Percentiles rank a stretch among this genome's conserved stretches.
These are phyloP conservation scores for Leguminivora glycinivorella DNA, from an alignment of 1,140 invertebrate genomes.

Conservation along the genomic window DNA sequence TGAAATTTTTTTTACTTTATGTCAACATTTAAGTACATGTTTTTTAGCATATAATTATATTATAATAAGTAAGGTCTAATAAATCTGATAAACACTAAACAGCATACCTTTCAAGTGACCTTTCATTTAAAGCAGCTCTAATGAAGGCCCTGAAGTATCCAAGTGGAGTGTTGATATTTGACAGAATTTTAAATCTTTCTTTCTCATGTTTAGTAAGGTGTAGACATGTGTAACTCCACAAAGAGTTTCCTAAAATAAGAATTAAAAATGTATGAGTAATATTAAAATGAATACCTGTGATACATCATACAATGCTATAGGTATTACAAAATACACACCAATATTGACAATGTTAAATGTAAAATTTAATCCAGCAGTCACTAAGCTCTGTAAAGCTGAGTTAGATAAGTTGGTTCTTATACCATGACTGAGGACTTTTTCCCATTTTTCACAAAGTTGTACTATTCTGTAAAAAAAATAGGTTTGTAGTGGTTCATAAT, in stretches of 20 bases:
- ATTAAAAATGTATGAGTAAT: slow-evolving; percentile 39
- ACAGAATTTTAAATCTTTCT: slow-evolving; percentile 89
- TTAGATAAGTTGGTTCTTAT: slow-evolving; percentile 78
- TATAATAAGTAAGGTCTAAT: no score
- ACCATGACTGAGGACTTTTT: slow-evolving; percentile 86
- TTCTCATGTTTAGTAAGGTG: slow-evolving; percentile 92
- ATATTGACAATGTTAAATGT: slow-evolving; percentile 75
- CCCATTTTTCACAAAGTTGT: slow-evolving; percentile 83
- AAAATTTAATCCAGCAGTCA: slow-evolving; percentile 75
- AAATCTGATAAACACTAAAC: neutral
- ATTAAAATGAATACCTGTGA: slow-evolving; percentile 9
- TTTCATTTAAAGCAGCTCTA: slow-evolving; percentile 91
- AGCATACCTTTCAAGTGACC: slow-evolving; percentile 88
- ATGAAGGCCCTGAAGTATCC: slow-evolving; percentile 93
- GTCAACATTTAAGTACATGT: no score
- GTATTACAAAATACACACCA: slow-evolving; percentile 51
- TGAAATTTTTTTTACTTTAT: no score
- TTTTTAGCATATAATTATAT: no score
- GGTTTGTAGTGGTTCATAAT: neutral
- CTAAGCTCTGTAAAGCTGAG: slow-evolving; percentile 69
- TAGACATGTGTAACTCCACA: slow-evolving; percentile 85
- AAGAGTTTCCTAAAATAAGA: slow-evolving; percentile 79
- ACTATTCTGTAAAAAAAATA: slow-evolving; percentile 67
- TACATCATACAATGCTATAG: neutral
- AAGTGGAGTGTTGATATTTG: slow-evolving; percentile 89